phyloP scores from a whole-genome alignment of 2,888 invertebrate genomes.

The Leucania comma region DNA sequence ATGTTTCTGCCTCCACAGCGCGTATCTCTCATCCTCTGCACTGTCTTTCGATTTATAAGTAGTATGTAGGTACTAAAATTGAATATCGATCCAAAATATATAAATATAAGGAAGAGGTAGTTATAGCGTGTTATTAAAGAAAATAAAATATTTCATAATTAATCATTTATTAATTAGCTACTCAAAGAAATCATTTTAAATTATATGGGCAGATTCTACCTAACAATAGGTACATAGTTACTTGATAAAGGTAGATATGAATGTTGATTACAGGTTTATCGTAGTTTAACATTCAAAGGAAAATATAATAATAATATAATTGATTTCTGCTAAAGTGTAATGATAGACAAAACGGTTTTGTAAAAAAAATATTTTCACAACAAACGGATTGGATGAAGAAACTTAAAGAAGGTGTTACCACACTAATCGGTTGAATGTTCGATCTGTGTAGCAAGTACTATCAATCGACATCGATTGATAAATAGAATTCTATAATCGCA shows the following conservation, averaged over 20 bases:
- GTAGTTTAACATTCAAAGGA: slow-evolving; percentile 16
- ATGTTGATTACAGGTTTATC: slow-evolving; percentile 33
- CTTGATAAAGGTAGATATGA: slow-evolving; percentile 18
- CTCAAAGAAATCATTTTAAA: slow-evolving; percentile 71
- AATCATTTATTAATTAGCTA: slow-evolving; percentile 77
- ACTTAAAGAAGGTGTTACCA: background rate
- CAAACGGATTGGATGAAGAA: slow-evolving; percentile 5
- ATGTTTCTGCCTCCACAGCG: no score
- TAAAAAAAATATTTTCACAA: background rate
- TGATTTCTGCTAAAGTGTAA: slow-evolving; percentile 2
- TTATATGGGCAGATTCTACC: slow-evolving; percentile 64
- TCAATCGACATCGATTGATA: background rate
- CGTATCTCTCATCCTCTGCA: no score
- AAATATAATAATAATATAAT: background rate
- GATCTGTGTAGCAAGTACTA: background rate
- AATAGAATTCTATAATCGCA: background rate
- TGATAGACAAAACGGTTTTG: background rate
- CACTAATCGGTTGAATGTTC: background rate
- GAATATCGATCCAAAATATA: background rate
- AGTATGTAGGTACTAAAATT: no score
- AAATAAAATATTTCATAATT: slow-evolving; percentile 51
- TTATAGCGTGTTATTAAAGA: no score
- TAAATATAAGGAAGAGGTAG: no score
- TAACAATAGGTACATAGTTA: slow-evolving; percentile 52
- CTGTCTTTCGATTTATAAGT: no score